Evolutionary conservation across 2,888 invertebrate genomes (phyloP).

Genomic region (Bruchidius siliquastri): DNA sequence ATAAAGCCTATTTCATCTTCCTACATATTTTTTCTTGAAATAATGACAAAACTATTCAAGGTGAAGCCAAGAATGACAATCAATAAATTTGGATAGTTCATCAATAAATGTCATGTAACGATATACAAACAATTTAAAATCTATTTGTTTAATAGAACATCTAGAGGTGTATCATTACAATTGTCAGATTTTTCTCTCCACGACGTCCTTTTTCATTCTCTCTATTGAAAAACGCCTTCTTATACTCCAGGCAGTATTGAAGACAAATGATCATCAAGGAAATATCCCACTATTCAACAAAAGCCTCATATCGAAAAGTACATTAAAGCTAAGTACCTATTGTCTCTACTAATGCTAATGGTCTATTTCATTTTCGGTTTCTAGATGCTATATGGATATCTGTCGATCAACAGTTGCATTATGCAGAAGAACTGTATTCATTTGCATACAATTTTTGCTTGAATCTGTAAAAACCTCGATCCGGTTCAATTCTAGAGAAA

Average conservation of each 20-base stretch:
- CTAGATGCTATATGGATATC: not conserved
- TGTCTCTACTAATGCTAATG: conserved; percentile 3
- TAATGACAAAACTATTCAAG: too few species aligned
- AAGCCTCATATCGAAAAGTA: conserved; percentile 5
- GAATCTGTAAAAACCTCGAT: not conserved
- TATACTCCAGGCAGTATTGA: not conserved
- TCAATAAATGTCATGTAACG: not conserved
- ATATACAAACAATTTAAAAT: not conserved
- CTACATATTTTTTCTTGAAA: too few species aligned
- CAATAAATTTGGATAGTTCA: not conserved
- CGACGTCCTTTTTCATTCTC: not conserved
- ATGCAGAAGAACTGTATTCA: not conserved
- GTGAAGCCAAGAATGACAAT: not conserved
- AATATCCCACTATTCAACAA: not conserved
- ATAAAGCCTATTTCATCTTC: too few species aligned
- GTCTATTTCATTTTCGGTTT: not conserved
- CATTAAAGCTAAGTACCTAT: conserved; percentile 12
- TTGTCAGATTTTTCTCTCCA: not conserved
- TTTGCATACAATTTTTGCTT: not conserved
- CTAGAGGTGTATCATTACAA: not conserved
- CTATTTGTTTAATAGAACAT: not conserved
- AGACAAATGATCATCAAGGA: not conserved
- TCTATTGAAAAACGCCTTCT: not conserved
- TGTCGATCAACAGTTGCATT: not conserved
- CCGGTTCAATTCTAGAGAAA: too few species aligned